Evolutionary conservation across 2,797 vertebrate genomes (phyloP).

Genomic region (Thaleichthys pacificus): DNA sequence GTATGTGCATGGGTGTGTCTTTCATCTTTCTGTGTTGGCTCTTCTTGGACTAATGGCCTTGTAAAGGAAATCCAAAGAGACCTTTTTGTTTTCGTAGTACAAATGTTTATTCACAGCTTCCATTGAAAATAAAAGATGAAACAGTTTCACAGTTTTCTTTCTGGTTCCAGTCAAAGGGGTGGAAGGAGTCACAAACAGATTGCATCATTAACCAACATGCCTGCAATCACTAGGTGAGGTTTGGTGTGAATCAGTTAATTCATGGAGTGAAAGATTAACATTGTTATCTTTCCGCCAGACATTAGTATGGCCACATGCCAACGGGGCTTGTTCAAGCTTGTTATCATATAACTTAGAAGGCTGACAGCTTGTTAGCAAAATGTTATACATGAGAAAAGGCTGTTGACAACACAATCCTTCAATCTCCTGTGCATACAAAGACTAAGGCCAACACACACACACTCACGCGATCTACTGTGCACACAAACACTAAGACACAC

Average conservation of each 20-base stretch:
- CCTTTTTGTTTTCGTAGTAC: not conserved
- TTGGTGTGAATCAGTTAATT: not conserved
- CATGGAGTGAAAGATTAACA: not conserved
- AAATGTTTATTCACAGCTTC: constrained; percentile 39
- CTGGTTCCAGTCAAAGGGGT: constrained; percentile 33
- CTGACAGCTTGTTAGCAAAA: not conserved
- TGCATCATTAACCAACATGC: constrained; percentile 2
- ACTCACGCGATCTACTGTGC: no score
- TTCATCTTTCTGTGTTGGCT: not conserved
- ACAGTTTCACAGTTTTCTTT: constrained; percentile 48
- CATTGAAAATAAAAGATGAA: constrained; percentile 49
- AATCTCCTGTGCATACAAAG: no score
- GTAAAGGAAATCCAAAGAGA: constrained; percentile 48
- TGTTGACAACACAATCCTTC: no score
- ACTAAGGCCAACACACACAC: not conserved
- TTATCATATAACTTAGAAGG: not conserved
- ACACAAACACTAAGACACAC: not conserved
- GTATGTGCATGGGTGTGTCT: constrained; percentile 14
- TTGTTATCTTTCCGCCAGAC: not conserved
- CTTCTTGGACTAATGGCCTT: not conserved
- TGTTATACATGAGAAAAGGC: not conserved
- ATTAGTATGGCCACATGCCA: no score
- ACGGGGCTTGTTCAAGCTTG: not conserved
- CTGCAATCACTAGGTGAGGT: not conserved
- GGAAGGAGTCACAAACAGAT: constrained; percentile 3